These are phyloP conservation scores for Drosophila melanosoma DNA, from an alignment of 2,888 invertebrate species.

Conservation along the genomic window DNA sequence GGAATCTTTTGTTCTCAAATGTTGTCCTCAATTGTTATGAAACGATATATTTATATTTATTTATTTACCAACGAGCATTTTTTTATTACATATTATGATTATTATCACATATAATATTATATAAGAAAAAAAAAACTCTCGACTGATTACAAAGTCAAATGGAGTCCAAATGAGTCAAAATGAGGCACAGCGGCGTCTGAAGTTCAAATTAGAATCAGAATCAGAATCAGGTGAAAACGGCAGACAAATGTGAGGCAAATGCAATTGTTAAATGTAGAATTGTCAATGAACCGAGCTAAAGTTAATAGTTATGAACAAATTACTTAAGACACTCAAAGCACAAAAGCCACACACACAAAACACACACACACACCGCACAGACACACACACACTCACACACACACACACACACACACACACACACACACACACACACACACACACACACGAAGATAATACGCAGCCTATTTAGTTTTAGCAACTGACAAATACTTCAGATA, in stretches of 20 bases:
- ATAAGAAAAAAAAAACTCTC: conserved; percentile 27
- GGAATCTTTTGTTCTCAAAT: conserved; percentile 77
- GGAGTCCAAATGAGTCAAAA: conserved; percentile 36
- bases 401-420: not conserved
- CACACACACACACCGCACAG: not conserved
- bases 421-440: conserved; percentile 4
- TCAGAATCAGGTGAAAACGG: conserved; percentile 62
- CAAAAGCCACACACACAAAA: conserved; percentile 10
- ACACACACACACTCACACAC: conserved; percentile 5
- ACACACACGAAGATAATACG: conserved; percentile 2
- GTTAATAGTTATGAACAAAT: conserved; percentile 25
- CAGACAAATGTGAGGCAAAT: conserved; percentile 22
- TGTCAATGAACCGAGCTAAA: conserved; percentile 29
- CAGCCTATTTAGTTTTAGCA: conserved; percentile 20
- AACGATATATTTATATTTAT: conserved; percentile 71
- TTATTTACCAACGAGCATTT: conserved; percentile 69
- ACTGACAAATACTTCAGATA: conserved; percentile 20
- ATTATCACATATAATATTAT: conserved; percentile 37
- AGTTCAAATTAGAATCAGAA: conserved; percentile 68
- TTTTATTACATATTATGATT: conserved; percentile 48
- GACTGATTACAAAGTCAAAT: conserved; percentile 30
- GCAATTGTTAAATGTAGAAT: conserved; percentile 54
- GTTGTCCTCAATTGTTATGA: conserved; percentile 76
- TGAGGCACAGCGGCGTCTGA: conserved; percentile 46
- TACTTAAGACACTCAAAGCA: conserved; percentile 14